These are phyloP conservation scores for Menidia beryllina DNA, from an alignment of 2,113 vertebrate species.

Conservation along the genomic window DNA sequence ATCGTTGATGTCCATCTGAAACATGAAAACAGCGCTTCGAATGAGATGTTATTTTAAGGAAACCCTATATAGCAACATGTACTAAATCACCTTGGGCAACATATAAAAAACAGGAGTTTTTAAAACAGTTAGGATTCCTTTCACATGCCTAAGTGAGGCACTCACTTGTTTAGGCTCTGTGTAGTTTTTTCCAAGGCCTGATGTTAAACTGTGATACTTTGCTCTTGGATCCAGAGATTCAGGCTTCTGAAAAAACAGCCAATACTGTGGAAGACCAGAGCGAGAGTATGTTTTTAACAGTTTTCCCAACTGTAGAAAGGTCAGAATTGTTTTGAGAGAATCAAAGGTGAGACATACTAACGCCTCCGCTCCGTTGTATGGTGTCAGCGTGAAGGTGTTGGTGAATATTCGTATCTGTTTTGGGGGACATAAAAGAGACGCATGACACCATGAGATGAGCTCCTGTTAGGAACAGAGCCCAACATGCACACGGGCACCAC, in stretches of 20 bases:
- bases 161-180: constrained; percentile 80
- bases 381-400: constrained; percentile 90
- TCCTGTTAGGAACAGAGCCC: neutral
- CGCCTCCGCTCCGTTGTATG: constrained; percentile 91
- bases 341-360: constrained; percentile 83
- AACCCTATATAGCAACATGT: neutral
- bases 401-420: constrained; percentile 90
- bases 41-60: too few species aligned
- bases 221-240: constrained; percentile 85
- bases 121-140: too few species aligned
- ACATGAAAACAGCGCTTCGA: constrained; percentile 24
- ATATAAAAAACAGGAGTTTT: neutral
- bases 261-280: constrained; percentile 78
- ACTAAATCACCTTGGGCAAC: neutral
- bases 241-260: constrained; percentile 86
- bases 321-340: neutral
- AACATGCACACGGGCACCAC: neutral
- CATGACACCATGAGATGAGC: neutral
- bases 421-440: constrained; percentile 1
- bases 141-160: too few species aligned
- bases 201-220: constrained; percentile 89
- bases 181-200: constrained; percentile 86
- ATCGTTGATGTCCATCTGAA: constrained; percentile 89
- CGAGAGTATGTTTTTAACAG: neutral
- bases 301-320: neutral